Conservation (phyloP, 1,140 invertebrate species). For the Cardiocondyla obscurior region DNA sequence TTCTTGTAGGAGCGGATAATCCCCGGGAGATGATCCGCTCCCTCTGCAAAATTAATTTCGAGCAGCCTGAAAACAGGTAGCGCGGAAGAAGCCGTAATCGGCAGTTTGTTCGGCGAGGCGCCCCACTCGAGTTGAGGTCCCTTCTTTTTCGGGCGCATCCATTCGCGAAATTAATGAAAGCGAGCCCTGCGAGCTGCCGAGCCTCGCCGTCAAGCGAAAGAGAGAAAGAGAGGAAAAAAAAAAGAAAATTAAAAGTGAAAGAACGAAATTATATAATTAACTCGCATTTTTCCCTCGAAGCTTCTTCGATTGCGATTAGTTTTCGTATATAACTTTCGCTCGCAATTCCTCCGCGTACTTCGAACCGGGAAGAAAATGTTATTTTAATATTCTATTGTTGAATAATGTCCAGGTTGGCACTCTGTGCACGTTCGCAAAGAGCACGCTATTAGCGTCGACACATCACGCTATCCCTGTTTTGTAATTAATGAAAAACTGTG, state of each 20-base stretch:
- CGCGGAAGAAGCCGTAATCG: slow-evolving; percentile 44
- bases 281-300: background rate
- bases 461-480: too few species aligned
- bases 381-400: background rate
- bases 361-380: background rate
- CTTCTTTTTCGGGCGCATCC: background rate
- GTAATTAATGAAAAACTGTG: too few species aligned
- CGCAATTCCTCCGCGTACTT: background rate
- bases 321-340: slow-evolving; percentile 3
- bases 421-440: too few species aligned
- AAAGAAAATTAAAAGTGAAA: background rate
- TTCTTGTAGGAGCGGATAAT: slow-evolving; percentile 50
- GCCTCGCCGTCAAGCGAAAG: background rate
- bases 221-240: too few species aligned
- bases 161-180: slow-evolving; percentile 37
- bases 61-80: slow-evolving; percentile 43
- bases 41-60: slow-evolving; percentile 50
- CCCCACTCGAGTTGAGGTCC: background rate
- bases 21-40: slow-evolving; percentile 41
- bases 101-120: slow-evolving; percentile 24
- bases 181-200: too few species aligned
- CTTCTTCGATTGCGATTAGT: background rate
- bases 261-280: background rate
- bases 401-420: background rate
- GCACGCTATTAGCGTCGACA: too few species aligned